A percentile compares a stretch with the other conserved stretches of the same genome.
These are phyloP conservation scores for Tetrapedia diversipes DNA, from an alignment of 2,888 invertebrate species.

Conservation along the genomic window DNA sequence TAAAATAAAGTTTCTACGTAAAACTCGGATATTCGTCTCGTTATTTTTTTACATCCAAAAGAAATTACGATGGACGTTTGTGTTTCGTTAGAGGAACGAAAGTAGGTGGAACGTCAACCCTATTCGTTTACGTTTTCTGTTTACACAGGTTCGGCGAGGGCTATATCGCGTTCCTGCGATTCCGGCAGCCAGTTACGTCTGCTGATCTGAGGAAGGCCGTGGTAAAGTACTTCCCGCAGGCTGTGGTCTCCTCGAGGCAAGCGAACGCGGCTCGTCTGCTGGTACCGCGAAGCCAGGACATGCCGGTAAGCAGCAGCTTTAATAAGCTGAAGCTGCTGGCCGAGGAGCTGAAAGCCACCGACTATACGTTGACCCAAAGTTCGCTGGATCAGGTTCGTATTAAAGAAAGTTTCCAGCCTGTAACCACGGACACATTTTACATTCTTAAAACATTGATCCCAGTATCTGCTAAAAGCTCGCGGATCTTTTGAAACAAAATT, in stretches of 20 bases:
- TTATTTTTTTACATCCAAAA: no score
- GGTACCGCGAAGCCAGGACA: conserved; percentile 82
- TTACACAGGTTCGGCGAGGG: conserved; percentile 85
- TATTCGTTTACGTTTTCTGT: background rate
- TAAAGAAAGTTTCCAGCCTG: background rate
- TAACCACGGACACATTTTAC: no score
- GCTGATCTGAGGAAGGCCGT: conserved; percentile 79
- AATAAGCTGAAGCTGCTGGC: conserved; percentile 83
- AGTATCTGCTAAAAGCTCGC: no score
- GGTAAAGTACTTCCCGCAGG: conserved; percentile 79
- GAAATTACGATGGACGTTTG: background rate
- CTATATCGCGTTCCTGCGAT: conserved; percentile 83
- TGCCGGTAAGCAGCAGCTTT: conserved; percentile 84
- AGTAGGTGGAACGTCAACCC: background rate
- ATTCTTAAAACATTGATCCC: no score
- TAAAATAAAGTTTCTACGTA: no score
- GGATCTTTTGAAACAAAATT: no score
- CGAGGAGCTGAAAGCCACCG: conserved; percentile 83
- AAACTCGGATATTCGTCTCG: no score
- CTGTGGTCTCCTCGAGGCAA: conserved; percentile 82
- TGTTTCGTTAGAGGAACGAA: conserved; percentile 1
- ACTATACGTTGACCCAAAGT: conserved; percentile 86
- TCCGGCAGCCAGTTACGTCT: conserved; percentile 72
- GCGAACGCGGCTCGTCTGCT: conserved; percentile 83
- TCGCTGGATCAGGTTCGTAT: conserved; percentile 85